These are phyloP conservation scores for Zeus faber DNA, from an alignment of 2,113 vertebrate species.

Conservation along the genomic window DNA sequence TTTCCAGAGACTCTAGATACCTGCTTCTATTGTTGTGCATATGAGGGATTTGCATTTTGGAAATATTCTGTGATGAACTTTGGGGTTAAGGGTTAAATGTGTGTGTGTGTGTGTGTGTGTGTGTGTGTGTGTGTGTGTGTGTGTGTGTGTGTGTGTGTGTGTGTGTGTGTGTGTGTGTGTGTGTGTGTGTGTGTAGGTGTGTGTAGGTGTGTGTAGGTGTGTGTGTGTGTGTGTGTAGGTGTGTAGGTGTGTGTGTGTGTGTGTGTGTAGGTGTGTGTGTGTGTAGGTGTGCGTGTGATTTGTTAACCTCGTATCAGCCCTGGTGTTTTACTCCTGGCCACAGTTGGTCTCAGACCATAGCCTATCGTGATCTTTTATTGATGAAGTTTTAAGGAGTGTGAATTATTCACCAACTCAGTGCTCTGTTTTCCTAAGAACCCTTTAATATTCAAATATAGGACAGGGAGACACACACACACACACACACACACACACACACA, in stretches of 20 bases:
- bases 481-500: background rate
- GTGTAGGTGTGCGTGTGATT: constrained; percentile 8
- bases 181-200: constrained; percentile 8
- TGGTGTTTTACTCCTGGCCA: constrained; percentile 25
- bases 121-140: constrained; percentile 8
- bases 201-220: no score
- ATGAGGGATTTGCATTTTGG: no score
- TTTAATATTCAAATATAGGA: constrained; percentile 44
- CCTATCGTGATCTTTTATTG: constrained; percentile 68
- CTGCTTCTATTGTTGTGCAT: no score
- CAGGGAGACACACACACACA: constrained; percentile 9
- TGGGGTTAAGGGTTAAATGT: no score
- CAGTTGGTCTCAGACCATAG: constrained; percentile 14
- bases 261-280: constrained; percentile 1
- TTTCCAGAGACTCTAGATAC: no score
- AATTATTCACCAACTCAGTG: constrained; percentile 66
- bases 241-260: constrained; percentile 7
- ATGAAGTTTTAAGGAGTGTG: constrained; percentile 63
- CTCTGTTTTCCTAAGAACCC: constrained; percentile 28
- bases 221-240: constrained; percentile 10
- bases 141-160: no score
- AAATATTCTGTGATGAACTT: no score
- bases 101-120: no score
- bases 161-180: background rate
- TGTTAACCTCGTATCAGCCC: constrained; percentile 5